These are phyloP conservation scores for Autographa pulchrina DNA, from an alignment of 2,888 invertebrate species.

Conservation along the genomic window DNA sequence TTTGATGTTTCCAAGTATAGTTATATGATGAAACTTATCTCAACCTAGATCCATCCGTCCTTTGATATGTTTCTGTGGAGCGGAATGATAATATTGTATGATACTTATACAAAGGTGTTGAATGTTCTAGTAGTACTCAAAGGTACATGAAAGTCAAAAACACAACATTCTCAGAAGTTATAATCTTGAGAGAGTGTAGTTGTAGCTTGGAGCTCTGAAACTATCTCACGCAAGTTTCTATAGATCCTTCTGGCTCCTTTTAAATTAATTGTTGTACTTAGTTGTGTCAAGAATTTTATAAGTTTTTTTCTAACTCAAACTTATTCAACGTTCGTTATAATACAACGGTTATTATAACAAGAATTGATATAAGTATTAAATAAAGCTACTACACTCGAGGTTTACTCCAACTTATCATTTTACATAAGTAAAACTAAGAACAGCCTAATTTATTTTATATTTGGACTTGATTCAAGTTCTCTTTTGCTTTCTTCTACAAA, in stretches of 20 bases:
- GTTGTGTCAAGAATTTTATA: background rate
- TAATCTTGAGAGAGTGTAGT: slow-evolving; percentile 12
- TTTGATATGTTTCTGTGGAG: slow-evolving; percentile 3
- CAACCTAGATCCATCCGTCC: background rate
- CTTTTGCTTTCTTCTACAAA: background rate
- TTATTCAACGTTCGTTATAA: no score
- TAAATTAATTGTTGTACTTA: slow-evolving; percentile 12
- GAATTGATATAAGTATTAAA: no score
- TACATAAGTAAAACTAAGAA: no score
- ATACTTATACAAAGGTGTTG: background rate
- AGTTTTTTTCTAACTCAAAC: no score
- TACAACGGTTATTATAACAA: no score
- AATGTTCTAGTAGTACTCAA: background rate
- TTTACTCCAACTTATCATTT: no score
- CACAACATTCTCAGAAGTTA: slow-evolving; percentile 25
- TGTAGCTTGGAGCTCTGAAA: slow-evolving; percentile 14
- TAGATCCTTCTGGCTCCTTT: slow-evolving; percentile 18
- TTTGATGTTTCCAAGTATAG: background rate
- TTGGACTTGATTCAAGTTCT: background rate
- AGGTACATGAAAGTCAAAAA: slow-evolving; percentile 22
- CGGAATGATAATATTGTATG: background rate
- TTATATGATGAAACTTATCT: background rate
- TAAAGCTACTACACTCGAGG: no score
- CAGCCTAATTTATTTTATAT: no score
- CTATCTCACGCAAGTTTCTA: slow-evolving; percentile 27